Conservation (phyloP, 2,888 invertebrate species). For the Stramonita haemastoma region DNA sequence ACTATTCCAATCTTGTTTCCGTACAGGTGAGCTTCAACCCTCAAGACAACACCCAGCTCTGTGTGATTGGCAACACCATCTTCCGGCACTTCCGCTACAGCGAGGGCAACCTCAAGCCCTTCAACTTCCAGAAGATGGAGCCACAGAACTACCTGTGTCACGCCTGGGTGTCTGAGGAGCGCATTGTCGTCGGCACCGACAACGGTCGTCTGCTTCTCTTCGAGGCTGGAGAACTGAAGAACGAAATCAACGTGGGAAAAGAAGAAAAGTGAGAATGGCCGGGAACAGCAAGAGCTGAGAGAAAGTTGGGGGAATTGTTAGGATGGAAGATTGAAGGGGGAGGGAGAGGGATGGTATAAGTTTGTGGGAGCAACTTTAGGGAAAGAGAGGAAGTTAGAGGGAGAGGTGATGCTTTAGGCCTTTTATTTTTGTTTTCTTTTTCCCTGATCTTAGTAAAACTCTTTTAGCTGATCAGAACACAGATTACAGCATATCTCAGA, state of each 20-base stretch:
- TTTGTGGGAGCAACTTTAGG: not conserved
- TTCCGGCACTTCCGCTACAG: conserved; percentile 87
- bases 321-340: not conserved
- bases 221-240: conserved; percentile 89
- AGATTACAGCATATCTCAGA: too few species aligned
- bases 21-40: conserved; percentile 87
- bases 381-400: not conserved
- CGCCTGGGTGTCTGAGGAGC: conserved; percentile 90
- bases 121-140: conserved; percentile 90
- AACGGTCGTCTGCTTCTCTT: conserved; percentile 87
- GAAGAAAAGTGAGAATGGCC: conserved; percentile 58
- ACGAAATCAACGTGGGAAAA: conserved; percentile 72
- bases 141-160: conserved; percentile 85
- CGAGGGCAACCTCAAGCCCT: conserved; percentile 89
- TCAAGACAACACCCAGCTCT: conserved; percentile 85
- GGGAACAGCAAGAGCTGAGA: not conserved
- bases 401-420: too few species aligned
- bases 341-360: not conserved
- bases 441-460: too few species aligned
- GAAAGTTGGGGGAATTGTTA: not conserved
- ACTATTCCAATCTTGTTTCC: not conserved
- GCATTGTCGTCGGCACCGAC: conserved; percentile 89
- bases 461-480: too few species aligned
- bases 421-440: too few species aligned
- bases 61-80: conserved; percentile 83